Evolutionary conservation across 35 echinoderm and acorn worm species (phyloP).

Genomic region (Nesometra sesokonis): DNA sequence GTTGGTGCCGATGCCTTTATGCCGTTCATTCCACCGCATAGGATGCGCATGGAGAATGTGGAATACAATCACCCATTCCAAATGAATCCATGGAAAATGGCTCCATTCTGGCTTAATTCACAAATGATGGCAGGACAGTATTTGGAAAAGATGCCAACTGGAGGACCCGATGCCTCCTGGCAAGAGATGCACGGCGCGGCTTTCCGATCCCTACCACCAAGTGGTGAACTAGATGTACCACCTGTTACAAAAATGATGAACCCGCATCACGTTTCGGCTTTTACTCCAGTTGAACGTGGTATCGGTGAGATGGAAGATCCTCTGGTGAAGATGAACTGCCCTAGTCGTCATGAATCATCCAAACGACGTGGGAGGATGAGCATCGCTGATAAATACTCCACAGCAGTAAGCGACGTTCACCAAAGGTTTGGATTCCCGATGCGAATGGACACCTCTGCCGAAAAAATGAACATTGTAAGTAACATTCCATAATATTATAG

Average conservation of each 20-base stretch:
- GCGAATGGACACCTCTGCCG: not conserved
- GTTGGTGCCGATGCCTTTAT: not conserved
- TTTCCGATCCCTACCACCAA: not conserved
- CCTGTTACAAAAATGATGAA: not conserved
- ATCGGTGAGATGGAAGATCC: not conserved
- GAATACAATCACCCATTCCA: not conserved
- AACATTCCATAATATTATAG: too few relatives aligned
- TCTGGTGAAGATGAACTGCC: not conserved
- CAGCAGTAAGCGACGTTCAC: not conserved
- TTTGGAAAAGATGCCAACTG: not conserved
- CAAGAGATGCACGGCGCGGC: not conserved
- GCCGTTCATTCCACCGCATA: not conserved
- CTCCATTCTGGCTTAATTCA: not conserved
- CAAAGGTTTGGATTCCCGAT: not conserved
- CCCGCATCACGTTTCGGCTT: not conserved
- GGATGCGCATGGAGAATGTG: not conserved
- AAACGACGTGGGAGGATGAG: not conserved
- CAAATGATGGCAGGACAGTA: not conserved
- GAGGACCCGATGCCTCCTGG: not conserved
- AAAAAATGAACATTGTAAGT: not conserved
- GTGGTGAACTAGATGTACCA: not conserved
- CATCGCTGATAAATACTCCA: not conserved
- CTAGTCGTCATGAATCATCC: not conserved
- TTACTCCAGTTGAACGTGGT: not conserved
- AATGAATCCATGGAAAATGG: not conserved